These are phyloP conservation scores for Chelidonichthys spinosus DNA, from an alignment of 2,797 vertebrate genomes.

Conservation along the genomic window DNA sequence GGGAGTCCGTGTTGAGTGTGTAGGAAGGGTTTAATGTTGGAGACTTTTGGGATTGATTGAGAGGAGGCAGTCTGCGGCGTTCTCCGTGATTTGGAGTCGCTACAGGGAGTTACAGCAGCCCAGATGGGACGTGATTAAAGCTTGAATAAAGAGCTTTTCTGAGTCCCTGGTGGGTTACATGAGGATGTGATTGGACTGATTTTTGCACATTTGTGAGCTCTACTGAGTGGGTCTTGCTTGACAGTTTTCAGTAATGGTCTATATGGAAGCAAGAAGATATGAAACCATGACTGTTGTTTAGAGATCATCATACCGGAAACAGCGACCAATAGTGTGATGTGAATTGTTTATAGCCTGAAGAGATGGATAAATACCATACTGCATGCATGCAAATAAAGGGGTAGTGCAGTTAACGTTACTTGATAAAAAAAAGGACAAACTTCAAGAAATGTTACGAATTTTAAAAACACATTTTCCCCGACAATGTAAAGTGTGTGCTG, in stretches of 20 bases:
- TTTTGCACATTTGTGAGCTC: slow-evolving; percentile 40
- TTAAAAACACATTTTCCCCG: neutral
- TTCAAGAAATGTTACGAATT: neutral
- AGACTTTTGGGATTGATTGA: slow-evolving; percentile 31
- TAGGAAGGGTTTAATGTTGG: slow-evolving; percentile 33
- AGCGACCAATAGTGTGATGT: neutral
- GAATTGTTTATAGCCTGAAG: neutral
- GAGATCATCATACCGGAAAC: neutral
- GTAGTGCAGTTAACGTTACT: neutral
- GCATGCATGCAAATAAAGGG: neutral
- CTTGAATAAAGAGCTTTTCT: slow-evolving; percentile 45
- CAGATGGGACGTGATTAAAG: slow-evolving; percentile 66
- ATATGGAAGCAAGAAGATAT: neutral
- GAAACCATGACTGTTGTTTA: neutral
- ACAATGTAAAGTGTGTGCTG: neutral
- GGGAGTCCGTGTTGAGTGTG: slow-evolving; percentile 6
- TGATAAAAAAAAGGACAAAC: neutral
- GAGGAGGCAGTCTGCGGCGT: slow-evolving; percentile 37
- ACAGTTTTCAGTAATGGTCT: slow-evolving; percentile 13
- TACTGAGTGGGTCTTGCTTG: slow-evolving; percentile 40
- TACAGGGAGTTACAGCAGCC: slow-evolving; percentile 27
- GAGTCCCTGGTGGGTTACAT: slow-evolving; percentile 33
- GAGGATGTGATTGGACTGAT: slow-evolving; percentile 36
- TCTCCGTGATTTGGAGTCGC: slow-evolving; percentile 32
- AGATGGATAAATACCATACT: neutral